Conservation (phyloP, 2,888 invertebrate species). For the Phlogophora meticulosa region DNA sequence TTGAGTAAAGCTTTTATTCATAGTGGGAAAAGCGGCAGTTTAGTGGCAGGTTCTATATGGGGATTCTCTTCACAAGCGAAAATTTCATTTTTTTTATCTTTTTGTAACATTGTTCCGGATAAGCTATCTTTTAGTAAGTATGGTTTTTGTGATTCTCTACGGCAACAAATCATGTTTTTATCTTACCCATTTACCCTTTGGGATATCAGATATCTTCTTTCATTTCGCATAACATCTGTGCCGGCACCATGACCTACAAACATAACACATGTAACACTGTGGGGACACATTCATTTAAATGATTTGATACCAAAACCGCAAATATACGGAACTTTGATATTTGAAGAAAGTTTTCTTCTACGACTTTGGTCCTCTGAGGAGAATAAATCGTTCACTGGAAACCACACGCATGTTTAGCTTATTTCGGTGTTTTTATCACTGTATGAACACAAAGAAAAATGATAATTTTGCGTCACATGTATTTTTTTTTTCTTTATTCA, state of each 20-base stretch:
- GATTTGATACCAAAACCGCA: neutral
- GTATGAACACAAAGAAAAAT: neutral
- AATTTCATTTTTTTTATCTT: neutral
- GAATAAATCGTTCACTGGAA: neutral
- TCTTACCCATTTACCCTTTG: neutral
- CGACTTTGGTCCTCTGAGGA: neutral
- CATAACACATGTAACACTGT: slow-evolving; percentile 36
- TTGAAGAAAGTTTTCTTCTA: slow-evolving; percentile 11
- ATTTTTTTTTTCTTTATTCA: too few relatives aligned
- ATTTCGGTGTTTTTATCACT: neutral
- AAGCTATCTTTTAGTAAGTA: neutral
- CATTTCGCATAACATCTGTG: slow-evolving; percentile 8
- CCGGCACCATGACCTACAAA: neutral
- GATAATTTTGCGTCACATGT: too few relatives aligned
- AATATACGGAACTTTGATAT: slow-evolving; percentile 6
- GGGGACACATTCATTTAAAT: slow-evolving; percentile 8
- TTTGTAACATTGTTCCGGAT: neutral
- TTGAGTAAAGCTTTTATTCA: neutral
- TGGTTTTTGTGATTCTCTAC: neutral
- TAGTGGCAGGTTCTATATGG: neutral
- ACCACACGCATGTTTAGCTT: neutral
- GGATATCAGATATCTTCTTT: neutral
- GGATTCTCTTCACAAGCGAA: neutral
- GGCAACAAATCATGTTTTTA: neutral
- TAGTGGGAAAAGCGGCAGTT: too few relatives aligned